Base-by-base conservation (phyloP, 2,888 invertebrate genomes). In the Platypus cylindrus region DNA sequence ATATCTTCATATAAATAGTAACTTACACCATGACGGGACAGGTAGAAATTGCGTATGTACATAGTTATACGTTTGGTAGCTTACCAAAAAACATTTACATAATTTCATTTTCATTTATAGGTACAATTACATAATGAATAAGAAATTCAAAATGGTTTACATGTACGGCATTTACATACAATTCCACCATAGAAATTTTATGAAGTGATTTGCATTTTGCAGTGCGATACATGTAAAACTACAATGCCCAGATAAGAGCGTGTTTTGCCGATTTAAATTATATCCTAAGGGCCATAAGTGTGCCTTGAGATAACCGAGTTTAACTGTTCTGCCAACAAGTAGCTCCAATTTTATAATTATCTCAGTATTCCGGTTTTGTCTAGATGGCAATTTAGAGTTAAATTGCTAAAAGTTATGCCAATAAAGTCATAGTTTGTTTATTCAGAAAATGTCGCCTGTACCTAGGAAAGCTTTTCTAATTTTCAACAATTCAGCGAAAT, bases 261-360 rank as follows among this genome's bases (percentile, higher is more conserved):
- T 36, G 36, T 36, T 36, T 36, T 36, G 32, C 31, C 27, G 32
- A 36, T 32, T 36, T 36, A 36, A 36, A 36, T 36, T 36, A 36
- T 36, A 36, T 36, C 36, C 32, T 32, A n/a, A 36, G 36, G 36
- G 32, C 36, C 36, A 32, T 36, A 36, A 36, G 32, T 36, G 36
- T 28, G 28, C 22, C 32, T 12, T 8, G 36, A 36, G 36, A 36
- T 36, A 36, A 23, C 36, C 14, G 2, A 13, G 15, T 16, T 32
- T 36, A 36, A 36, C 27, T 30, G 26, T 16, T 27, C 17, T 18
- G 7, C n/a, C 30, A 27, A 34, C 16, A 32, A 36, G 26, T 32
- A 28, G 28, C 22, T 36, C 26, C 20, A 11, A 17, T 30, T 36
- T 36, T 32, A 36, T 36, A 27, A 14, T 20, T 25, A 26, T 24